Percentiles rank a stretch among this genome's conserved stretches.
These are phyloP conservation scores for Portunus trituberculatus DNA, from an alignment of 1,140 invertebrate species.

Conservation along the genomic window DNA sequence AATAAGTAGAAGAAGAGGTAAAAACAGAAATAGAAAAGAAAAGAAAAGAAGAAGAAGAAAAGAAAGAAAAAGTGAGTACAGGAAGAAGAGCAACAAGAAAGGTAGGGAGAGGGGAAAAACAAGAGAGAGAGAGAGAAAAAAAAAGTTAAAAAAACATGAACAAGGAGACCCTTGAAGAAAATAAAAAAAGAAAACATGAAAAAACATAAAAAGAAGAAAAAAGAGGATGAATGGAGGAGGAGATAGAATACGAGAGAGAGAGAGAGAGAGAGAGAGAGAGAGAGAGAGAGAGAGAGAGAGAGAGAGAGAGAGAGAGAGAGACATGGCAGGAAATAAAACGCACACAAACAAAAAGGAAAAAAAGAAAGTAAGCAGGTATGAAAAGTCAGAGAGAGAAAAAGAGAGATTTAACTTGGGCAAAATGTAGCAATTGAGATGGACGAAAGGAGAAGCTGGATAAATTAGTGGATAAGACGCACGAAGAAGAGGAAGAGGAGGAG, in stretches of 20 bases:
- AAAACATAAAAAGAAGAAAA: no score
- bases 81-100: neutral
- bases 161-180: neutral
- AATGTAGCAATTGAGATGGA: no score
- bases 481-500: no score
- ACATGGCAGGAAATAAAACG: neutral
- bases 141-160: neutral
- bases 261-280: constrained; percentile 40
- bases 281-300: constrained; percentile 41
- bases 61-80: neutral
- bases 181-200: no score
- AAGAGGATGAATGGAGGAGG: no score
- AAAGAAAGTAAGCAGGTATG: neutral
- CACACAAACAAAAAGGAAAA: neutral
- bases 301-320: constrained; percentile 35
- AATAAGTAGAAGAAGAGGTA: no score
- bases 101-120: neutral
- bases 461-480: no score
- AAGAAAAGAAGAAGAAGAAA: neutral
- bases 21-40: neutral
- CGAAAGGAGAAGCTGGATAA: no score
- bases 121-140: neutral
- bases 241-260: neutral
- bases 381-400: neutral
- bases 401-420: no score